Evolutionary conservation across 2,888 invertebrate species (phyloP), one percentile per base, ranked within the genome.

Genomic region (Microctonus brassicae): DNA sequence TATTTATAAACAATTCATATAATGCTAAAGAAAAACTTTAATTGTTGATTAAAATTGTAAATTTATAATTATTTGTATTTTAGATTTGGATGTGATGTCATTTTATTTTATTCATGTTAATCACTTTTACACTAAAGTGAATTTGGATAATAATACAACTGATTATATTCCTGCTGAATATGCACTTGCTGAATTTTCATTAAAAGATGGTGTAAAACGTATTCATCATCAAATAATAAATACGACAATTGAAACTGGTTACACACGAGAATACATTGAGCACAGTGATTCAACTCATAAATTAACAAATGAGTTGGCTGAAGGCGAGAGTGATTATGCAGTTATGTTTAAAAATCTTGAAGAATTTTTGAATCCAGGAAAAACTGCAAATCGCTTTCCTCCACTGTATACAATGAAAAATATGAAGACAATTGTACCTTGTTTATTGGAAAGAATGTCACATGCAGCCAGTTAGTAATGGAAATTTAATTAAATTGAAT

Each of bases 151-250:
- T 3, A 73, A 73, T 11, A 69, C 47, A n/a, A 42, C 64, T 7
- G 76, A 77, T 17, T 90, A 88, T 77, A 82, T 87, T 17, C 91
- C 91, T 0, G 91, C 90, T 0, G 91, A 91, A 81, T 85, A 91
- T 53, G 88, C 89, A 0, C 74, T 91, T 0, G 85, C 86, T 13
- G 84, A 88, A 75, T 91, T 88, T 77, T 88, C 88, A 0, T 74
- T 91, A 0, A 77, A 84, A 55, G 76, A 88, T 1, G 91, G 91
- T 0, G 79, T 89, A 0, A 79, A 74, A 6, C 75, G 81, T 4
- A 62, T 79, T 4, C 84, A 80, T 52, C 88, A 89, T 55, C 79
- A 86, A 0, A 84, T 89, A 7, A 80, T 91, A 0, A 86, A 88
- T 79, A 85, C 78, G 68, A 80, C 73, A 73, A 85, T 89, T 26